Percentiles rank a stretch among this genome's conserved stretches.
Evolutionary conservation across 2,113 vertebrate genomes (phyloP).

Genomic region (Scomber scombrus): DNA sequence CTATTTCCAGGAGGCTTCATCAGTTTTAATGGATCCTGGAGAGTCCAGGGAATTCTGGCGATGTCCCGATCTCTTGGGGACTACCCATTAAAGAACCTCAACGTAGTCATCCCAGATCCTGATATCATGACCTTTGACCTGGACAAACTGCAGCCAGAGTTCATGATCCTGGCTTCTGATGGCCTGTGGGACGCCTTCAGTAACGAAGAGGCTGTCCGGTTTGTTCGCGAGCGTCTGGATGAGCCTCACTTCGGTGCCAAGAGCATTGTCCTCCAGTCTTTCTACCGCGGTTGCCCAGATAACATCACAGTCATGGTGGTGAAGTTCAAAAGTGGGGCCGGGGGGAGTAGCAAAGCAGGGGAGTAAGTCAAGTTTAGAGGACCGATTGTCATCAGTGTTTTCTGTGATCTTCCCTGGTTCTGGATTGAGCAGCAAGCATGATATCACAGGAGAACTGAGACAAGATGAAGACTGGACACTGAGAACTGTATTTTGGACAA

Average conservation of each 20-base stretch:
- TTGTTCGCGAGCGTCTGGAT: constrained; percentile 95
- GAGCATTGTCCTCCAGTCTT: constrained; percentile 98
- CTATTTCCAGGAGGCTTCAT: constrained; percentile 93
- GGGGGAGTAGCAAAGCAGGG: constrained; percentile 85
- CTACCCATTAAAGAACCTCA: constrained; percentile 97
- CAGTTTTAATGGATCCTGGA: constrained; percentile 99
- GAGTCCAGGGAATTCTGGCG: constrained; percentile 97
- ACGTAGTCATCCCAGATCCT: constrained; percentile 96
- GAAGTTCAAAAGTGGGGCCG: constrained; percentile 92
- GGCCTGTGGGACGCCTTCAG: constrained; percentile 99
- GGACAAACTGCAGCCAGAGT: constrained; percentile 97
- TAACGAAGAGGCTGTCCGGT: constrained; percentile 97
- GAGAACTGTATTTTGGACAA: constrained; percentile 29
- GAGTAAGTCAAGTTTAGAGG: constrained; percentile 80
- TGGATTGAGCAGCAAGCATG: constrained; percentile 24
- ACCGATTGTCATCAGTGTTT: constrained; percentile 26
- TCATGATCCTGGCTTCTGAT: constrained; percentile 98
- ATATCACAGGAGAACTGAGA: constrained; percentile 8
- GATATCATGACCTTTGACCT: constrained; percentile 97
- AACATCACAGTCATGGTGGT: constrained; percentile 99
- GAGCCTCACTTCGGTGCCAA: constrained; percentile 99
- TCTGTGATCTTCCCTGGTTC: constrained; percentile 15
- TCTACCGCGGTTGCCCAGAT: constrained; percentile 98
- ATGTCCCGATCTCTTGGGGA: constrained; percentile 98
- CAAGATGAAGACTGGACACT: constrained; percentile 8